These are phyloP conservation scores for Leucophenga montana DNA, from an alignment of 2,888 invertebrate species.

Conservation along the genomic window DNA sequence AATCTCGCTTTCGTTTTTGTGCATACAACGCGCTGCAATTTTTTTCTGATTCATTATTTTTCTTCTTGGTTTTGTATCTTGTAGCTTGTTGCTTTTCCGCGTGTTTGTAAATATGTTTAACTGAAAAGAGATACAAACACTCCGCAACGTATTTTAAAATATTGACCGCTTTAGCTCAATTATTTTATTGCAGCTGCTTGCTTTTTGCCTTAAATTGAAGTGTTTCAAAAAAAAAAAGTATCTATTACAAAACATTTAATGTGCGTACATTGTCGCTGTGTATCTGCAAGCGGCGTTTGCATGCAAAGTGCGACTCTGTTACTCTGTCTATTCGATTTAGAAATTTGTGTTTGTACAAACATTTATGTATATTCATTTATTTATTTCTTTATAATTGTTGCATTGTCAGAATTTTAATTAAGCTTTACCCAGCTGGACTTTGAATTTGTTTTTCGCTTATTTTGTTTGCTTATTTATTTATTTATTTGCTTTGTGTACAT, in stretches of 20 bases:
- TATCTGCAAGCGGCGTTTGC: slow-evolving; percentile 18
- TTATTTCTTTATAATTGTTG: slow-evolving; percentile 38
- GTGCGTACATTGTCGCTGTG: neutral
- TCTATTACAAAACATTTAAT: slow-evolving; percentile 2
- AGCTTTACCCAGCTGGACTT: slow-evolving; percentile 3
- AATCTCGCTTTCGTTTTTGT: neutral
- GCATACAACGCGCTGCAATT: too few species aligned
- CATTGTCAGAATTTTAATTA: slow-evolving; percentile 15
- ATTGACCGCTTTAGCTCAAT: neutral
- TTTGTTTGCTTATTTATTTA: slow-evolving; percentile 27
- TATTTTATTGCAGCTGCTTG: neutral
- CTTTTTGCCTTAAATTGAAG: neutral
- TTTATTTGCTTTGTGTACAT: slow-evolving; percentile 37
- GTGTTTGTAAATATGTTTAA: too few species aligned
- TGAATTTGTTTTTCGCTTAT: slow-evolving; percentile 11
- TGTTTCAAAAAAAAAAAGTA: slow-evolving; percentile 34
- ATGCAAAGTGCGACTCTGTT: slow-evolving; percentile 35
- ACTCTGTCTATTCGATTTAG: slow-evolving; percentile 33
- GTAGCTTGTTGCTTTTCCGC: neutral
- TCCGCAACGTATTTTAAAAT: too few species aligned
- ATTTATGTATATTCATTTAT: slow-evolving; percentile 56
- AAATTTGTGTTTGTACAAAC: slow-evolving; percentile 12
- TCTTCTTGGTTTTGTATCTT: neutral
- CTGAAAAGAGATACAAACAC: too few species aligned
- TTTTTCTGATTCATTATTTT: too few species aligned